A percentile compares a stretch with the other conserved stretches of the same genome.
These are phyloP conservation scores for Tricholauxania praeusta DNA, from an alignment of 2,888 invertebrate genomes.

Conservation along the genomic window DNA sequence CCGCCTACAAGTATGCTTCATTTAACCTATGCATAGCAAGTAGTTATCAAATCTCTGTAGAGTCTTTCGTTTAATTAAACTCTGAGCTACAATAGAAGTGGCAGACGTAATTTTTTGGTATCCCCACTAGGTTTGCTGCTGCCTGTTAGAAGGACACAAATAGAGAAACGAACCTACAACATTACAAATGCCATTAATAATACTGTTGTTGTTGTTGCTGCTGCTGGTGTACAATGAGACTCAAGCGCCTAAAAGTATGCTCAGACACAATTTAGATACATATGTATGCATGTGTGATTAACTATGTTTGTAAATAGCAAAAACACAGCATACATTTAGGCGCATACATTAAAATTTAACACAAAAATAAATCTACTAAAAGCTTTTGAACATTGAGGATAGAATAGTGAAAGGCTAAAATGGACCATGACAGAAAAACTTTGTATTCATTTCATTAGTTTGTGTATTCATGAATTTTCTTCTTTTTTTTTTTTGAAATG, in stretches of 20 bases:
- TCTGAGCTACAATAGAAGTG: not conserved
- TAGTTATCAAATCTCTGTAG: slow-evolving; percentile 17
- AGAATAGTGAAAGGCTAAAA: not conserved
- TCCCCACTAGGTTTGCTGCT: not conserved
- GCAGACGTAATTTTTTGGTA: not conserved
- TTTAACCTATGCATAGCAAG: slow-evolving; percentile 9
- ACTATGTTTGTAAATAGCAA: too few species aligned
- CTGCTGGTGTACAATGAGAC: not conserved
- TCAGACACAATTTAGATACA: not conserved
- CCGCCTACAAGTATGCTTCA: not conserved
- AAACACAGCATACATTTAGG: slow-evolving; percentile 1
- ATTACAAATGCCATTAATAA: slow-evolving; percentile 15
- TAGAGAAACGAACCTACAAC: too few species aligned
- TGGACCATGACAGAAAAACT: not conserved
- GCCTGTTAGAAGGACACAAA: not conserved
- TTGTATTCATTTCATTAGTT: too few species aligned
- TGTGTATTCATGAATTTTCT: too few species aligned
- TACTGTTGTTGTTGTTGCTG: not conserved
- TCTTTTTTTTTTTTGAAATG: slow-evolving; percentile 10
- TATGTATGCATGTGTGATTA: too few species aligned
- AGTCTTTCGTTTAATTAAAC: slow-evolving; percentile 17
- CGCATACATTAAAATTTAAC: slow-evolving; percentile 1
- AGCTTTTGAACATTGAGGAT: slow-evolving; percentile 1
- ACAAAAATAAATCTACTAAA: slow-evolving; percentile 28
- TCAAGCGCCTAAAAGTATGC: slow-evolving; percentile 12